phyloP scores from a whole-genome alignment of 2,113 vertebrate species.

The Rhombomys opimus region DNA sequence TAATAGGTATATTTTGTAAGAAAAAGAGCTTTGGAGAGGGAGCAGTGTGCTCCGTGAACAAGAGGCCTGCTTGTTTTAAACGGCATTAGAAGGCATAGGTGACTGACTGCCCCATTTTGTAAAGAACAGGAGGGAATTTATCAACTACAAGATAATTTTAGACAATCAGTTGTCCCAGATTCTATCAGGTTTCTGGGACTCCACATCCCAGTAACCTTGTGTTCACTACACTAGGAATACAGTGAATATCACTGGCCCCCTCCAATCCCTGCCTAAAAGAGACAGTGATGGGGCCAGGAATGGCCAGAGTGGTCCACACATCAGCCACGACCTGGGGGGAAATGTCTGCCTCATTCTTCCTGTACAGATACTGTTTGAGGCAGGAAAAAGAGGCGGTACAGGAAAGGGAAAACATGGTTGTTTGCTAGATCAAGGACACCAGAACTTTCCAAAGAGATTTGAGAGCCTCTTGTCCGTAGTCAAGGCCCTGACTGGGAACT shows the following conservation, averaged over 20 bases:
- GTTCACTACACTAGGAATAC: neutral
- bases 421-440: neutral
- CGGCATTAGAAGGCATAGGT: neutral
- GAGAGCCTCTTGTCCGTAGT: neutral
- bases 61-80: neutral
- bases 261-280: neutral
- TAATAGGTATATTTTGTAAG: neutral
- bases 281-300: neutral
- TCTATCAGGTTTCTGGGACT: conserved; percentile 65
- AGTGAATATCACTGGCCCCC: neutral
- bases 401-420: neutral
- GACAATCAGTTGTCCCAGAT: conserved; percentile 68
- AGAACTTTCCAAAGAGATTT: neutral
- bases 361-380: neutral
- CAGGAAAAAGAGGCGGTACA: neutral
- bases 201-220: neutral
- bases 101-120: neutral
- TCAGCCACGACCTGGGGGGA: neutral
- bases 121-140: neutral
- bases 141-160: conserved; percentile 67
- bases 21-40: conserved; percentile 17
- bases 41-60: neutral
- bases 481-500: neutral
- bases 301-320: fast-evolving
- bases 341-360: neutral